Conservation (phyloP, 2,797 vertebrate genomes). For the Chrysocyon brachyurus region DNA sequence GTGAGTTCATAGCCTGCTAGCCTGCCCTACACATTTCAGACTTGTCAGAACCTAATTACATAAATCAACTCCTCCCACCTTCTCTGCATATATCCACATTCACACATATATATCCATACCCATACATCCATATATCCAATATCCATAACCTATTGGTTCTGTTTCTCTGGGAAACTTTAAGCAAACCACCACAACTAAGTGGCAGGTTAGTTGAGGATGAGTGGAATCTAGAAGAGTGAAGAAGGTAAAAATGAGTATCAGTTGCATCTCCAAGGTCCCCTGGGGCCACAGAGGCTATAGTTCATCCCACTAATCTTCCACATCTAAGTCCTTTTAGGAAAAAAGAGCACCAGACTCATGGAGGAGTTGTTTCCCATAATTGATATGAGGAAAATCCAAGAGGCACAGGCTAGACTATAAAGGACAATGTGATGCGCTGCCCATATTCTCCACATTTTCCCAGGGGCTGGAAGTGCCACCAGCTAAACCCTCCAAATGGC, state of each 20-base stretch:
- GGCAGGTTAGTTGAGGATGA: not conserved
- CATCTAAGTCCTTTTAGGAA: not conserved
- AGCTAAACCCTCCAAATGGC: not conserved
- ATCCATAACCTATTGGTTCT: not conserved
- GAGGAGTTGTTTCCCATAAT: not conserved
- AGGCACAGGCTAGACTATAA: not conserved
- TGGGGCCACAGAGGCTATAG: not conserved
- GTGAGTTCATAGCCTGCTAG: not conserved
- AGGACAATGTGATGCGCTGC: too few relatives aligned
- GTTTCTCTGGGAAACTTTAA: not conserved
- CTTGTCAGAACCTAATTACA: not conserved
- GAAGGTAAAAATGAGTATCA: not conserved
- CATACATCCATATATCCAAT: not conserved
- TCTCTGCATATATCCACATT: not conserved
- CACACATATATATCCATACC: not conserved
- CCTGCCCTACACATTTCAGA: not conserved
- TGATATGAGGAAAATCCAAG: not conserved
- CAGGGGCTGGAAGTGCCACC: not conserved
- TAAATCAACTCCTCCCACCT: not conserved
- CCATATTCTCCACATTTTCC: not conserved
- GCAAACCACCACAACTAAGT: not conserved
- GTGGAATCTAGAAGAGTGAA: not conserved
- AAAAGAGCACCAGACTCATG: not conserved
- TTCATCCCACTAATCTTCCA: not conserved
- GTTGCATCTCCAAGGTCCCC: not conserved